Evolutionary conservation across 2,888 invertebrate genomes (phyloP).

Genomic region (Itoplectis maculator): DNA sequence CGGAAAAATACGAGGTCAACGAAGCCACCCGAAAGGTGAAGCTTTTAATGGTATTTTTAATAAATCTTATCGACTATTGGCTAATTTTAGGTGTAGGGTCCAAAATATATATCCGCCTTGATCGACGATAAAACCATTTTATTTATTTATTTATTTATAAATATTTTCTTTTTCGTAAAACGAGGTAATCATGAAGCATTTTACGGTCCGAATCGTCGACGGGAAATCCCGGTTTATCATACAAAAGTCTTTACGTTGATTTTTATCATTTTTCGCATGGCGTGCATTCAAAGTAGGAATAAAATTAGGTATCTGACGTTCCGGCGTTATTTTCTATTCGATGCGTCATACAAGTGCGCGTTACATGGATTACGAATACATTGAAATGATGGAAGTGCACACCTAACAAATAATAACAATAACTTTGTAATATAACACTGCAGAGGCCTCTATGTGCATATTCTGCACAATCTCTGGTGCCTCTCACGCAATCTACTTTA

Average conservation of each 20-base stretch:
- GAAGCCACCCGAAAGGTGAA: conserved; percentile 36
- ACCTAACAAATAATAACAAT: conserved; percentile 60
- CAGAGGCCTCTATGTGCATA: conserved; percentile 62
- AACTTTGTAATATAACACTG: conserved; percentile 63
- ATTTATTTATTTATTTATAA: too few relatives aligned
- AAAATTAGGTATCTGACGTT: conserved; percentile 17
- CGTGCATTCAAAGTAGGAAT: conserved; percentile 42
- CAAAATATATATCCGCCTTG: conserved; percentile 64
- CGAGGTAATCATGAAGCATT: conserved; percentile 23
- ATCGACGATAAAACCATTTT: conserved; percentile 49
- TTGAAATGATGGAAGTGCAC: conserved; percentile 61
- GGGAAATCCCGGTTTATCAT: conserved; percentile 11
- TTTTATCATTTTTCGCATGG: conserved; percentile 24
- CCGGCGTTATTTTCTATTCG: background rate
- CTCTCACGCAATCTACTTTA: conserved; percentile 76
- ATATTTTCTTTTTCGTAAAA: conserved; percentile 28
- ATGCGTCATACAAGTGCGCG: conserved; percentile 2
- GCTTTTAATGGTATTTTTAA: conserved; percentile 67
- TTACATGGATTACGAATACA: conserved; percentile 19
- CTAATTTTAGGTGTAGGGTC: conserved; percentile 71
- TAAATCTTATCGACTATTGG: conserved; percentile 64
- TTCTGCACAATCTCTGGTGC: conserved; percentile 77
- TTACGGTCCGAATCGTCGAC: conserved; percentile 20
- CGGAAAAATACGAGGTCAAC: conserved; percentile 46
- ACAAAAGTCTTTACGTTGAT: conserved; percentile 23